Conservation (phyloP, 2,888 invertebrate species). For the Zaprionus obscuricornis region DNA sequence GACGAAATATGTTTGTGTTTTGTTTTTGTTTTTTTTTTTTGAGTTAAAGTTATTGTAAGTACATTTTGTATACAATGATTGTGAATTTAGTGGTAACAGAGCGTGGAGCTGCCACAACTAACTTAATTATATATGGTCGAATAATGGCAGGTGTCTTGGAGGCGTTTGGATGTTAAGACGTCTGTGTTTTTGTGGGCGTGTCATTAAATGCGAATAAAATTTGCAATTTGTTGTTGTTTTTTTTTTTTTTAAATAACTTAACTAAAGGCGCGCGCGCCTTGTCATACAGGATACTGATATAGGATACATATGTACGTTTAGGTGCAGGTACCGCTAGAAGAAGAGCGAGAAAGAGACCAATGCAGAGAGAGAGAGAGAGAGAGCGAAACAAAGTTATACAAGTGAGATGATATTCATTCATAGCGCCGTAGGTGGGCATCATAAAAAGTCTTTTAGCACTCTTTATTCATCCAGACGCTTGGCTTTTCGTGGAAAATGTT, state of each 20-base stretch:
- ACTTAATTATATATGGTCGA: constrained; percentile 43
- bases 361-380: neutral
- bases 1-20: too few species aligned
- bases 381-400: too few species aligned
- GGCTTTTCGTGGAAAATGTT: constrained; percentile 64
- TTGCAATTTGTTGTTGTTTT: constrained; percentile 4
- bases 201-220: neutral
- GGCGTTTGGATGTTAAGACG: constrained; percentile 13
- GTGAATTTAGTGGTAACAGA: constrained; percentile 20
- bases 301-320: too few species aligned
- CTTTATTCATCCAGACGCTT: constrained; percentile 62
- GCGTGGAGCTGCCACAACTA: constrained; percentile 55
- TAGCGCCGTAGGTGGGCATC: constrained; percentile 75
- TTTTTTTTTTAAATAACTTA: constrained; percentile 16
- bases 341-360: too few species aligned
- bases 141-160: constrained; percentile 35
- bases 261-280: constrained; percentile 26
- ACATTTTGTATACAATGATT: constrained; percentile 34
- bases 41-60: constrained; percentile 2
- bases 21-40: too few species aligned
- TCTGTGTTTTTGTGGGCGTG: constrained; percentile 1
- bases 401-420: constrained; percentile 66
- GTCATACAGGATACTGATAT: too few species aligned
- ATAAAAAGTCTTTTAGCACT: constrained; percentile 79
- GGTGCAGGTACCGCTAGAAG: too few species aligned